phyloP scores from a whole-genome alignment of 1,140 invertebrate genomes.

The Pteromalus puparum region DNA sequence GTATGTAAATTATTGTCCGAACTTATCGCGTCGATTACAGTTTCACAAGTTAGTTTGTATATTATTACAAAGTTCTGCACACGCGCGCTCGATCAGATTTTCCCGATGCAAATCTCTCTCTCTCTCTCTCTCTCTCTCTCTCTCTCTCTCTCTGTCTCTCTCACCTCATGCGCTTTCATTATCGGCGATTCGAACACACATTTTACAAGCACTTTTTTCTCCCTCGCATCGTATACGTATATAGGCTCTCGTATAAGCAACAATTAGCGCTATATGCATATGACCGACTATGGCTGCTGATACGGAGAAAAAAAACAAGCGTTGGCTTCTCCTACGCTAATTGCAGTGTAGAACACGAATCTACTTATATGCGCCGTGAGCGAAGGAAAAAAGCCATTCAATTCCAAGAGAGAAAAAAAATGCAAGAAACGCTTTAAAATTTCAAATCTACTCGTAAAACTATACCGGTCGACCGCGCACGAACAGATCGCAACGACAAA shows the following conservation, averaged over 20 bases:
- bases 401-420: no score
- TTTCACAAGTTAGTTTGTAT: background rate
- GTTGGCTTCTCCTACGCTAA: no score
- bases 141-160: background rate
- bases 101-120: background rate
- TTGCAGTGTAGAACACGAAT: no score
- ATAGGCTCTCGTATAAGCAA: background rate
- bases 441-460: background rate
- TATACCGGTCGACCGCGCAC: no score
- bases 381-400: no score
- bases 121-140: no score
- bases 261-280: background rate
- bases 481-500: background rate
- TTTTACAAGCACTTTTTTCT: background rate
- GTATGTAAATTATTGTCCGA: constrained; percentile 14
- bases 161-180: background rate
- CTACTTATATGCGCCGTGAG: no score
- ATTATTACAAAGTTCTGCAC: background rate
- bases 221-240: background rate
- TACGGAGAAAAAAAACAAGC: background rate
- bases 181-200: background rate
- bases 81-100: no score
- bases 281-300: background rate
- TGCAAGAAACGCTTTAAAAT: no score
- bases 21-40: background rate